Base-by-base conservation (phyloP, 2,113 vertebrate species). In the Egretta garzetta region DNA sequence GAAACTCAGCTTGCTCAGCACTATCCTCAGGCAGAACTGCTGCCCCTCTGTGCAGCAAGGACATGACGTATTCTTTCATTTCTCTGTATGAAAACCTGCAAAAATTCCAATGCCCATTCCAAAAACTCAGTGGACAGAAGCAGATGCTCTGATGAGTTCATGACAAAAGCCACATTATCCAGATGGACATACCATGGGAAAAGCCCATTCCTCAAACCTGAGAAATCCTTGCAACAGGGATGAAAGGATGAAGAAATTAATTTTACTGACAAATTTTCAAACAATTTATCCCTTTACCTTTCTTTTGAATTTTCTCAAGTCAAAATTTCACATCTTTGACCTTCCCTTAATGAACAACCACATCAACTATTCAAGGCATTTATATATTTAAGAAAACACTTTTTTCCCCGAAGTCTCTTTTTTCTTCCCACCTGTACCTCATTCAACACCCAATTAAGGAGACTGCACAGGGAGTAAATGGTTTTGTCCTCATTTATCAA, bases 401-500 rank as follows among this genome's bases (percentile, higher is more conserved):
- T 74, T 77, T 72, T 64, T 6, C 4, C 37, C 32, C 12, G 10
- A 59, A 71, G 52, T 10, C 73, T 87, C 22, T 66, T 86, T 66
- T 67, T 32, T 26, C n/a, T 95, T 75, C 73, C 59, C 11, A 82
- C 35, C 12, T 0, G 2, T 33, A 70, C 28, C 41, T 75, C 66
- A 62, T 80, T 72, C 84, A 80, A 72, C 15, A 91, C 91, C 89
- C 81, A 95, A 70, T 93, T 87, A 93, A 81, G 49, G 91, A 10
- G 10, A 43, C 77, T 66, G 84, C 80, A 75, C 22, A 58, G 47
- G 39, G 83, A 93, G 15, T 77, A 86, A 89, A 64, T 58, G 80
- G 74, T 90, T 96, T 84, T 80, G 68, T 84, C 56, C 86, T 90
- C 72, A 17, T 86, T 91, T 94, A 81, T 93, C 63, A 32, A 63